Evolutionary conservation across 2,797 vertebrate genomes (phyloP), one percentile per base, ranked within the genome.

Genomic region (Melanogrammus aeglefinus): DNA sequence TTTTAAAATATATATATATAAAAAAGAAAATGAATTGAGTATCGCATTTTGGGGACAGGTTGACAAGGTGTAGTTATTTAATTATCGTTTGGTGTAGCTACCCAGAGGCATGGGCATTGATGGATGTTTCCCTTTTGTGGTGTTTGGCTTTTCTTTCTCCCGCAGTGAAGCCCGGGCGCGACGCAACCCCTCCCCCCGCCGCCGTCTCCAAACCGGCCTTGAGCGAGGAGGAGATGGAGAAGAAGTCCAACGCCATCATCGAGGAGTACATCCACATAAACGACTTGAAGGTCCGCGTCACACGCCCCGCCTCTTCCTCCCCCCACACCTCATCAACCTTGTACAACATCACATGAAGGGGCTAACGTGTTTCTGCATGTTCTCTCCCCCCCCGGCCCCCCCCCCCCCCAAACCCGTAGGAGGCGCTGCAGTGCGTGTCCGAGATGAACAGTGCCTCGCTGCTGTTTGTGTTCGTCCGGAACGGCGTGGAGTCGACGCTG

Each of bases 231-330:
- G 96, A 98, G 78, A 72, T 99, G 74, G 97, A 98, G 77, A 99
- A 97, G 93, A 99, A 98, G 86, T 94, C 97, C 0, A 95, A 92
- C 74, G 95, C 97, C 3, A 99, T 99, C 80, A 95, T 97, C 79
- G 98, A 99, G 84, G 98, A 99, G 74, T 99, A 97, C 78, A 93
- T 99, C 75, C 97, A 99, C 91, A 96, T 99, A 85, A 99, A 97
- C 77, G 97, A 99, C 89, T 90, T 98, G 91, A 99, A 99, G 96
- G 98, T 98, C 91, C 77, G 57, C 63, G 7, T 73, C 12, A 0
- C 0, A 6, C n/a, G 1, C 63, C 63, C 63, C 24, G 2, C 9
- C n/a, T 27, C 24, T 24, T 6, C 51, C 57, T 66, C 51, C 63
- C 63, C 27, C 57, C 63, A 69, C 3, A 6, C 9, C 31, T 4